Base-by-base conservation (phyloP, 2,113 vertebrate genomes). In the Gobio gobio region DNA sequence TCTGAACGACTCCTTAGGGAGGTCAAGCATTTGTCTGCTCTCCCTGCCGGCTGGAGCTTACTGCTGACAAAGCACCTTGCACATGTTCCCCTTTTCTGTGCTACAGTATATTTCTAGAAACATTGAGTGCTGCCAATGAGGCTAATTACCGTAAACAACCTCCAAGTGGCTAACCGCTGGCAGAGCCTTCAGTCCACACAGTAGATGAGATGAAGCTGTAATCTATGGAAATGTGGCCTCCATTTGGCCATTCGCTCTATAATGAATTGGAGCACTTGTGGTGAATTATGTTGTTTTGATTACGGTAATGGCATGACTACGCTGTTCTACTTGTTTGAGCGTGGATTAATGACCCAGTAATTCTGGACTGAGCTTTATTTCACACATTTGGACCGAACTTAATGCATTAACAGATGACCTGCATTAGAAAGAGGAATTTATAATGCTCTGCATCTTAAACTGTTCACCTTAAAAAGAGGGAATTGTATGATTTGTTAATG, bases 221-320 rank as follows among this genome's bases (percentile, higher is more conserved):
- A 88, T 81, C 68, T 70, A 77, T 86, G 70, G 24, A 73, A 86
- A 64, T 59, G 36, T 76, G 36, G 47, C 24, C 7, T 40, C 33
- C 40, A 18, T 70, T 86, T 45, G 47, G 74, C 45, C 29, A 10
- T 18, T 22, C 2, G 5, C 18, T 43, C n/a, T 49, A 16, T 63
- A 63, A 79, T 68, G 51, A 51, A 78, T 40, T 78, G 2, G n/a
- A 40, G 45, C 51, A 16, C 77, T 79, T 70, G 64, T 33, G 63
- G 36, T 79, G 84, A 79, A 59, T 59, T 49, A 54, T 85, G 22
- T 68, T 59, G 24, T 84, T 49, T 84, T 86, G 80, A 74, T 88
- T 83, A 86, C 36, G 6, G 56, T 78, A 78, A 78, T 61, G 20
- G 26, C 22, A 61, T 78, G 33, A 78, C 33, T 81, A 22, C 78